phyloP scores from a whole-genome alignment of 2,797 vertebrate species.

The Fringilla coelebs region DNA sequence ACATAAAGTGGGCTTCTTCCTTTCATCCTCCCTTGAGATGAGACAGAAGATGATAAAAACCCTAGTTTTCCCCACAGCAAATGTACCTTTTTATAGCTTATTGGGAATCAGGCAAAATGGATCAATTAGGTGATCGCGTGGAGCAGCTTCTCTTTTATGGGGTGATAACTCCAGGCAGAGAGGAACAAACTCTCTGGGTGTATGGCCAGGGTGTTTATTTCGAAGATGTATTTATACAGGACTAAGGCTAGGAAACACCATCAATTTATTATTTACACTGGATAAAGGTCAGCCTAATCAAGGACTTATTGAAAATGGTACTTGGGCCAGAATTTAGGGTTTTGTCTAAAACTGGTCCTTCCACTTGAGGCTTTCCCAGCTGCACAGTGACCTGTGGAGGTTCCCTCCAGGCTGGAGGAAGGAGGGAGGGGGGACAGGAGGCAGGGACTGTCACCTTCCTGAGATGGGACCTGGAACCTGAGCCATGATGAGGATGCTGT shows the following conservation, averaged over 20 bases:
- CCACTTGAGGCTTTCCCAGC: rapidly evolving
- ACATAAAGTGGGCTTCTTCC: not conserved
- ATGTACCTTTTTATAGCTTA: conserved; percentile 12
- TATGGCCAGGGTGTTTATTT: not conserved
- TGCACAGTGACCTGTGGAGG: not conserved
- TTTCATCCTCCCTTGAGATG: not conserved
- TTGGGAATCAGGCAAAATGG: conserved; percentile 37
- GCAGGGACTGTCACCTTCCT: not conserved
- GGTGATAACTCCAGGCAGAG: conserved; percentile 12
- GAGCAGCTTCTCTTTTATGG: conserved; percentile 36
- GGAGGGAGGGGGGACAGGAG: not conserved
- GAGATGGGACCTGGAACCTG: not conserved
- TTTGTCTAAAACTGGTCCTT: not conserved
- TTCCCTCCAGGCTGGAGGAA: rapidly evolving
- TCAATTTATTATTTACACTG: not conserved
- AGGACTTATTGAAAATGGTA: not conserved
- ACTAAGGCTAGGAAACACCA: not conserved
- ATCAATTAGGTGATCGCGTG: conserved; percentile 34
- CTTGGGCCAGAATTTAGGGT: not conserved
- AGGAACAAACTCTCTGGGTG: not conserved
- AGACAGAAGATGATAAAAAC: conserved; percentile 38
- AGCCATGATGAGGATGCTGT: not conserved
- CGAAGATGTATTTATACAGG: not conserved
- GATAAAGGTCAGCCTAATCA: not conserved
- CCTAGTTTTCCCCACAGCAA: not conserved